These are phyloP conservation scores for Sebastes kiyomatsui DNA, from an alignment of 2,797 vertebrate genomes.

Conservation along the genomic window DNA sequence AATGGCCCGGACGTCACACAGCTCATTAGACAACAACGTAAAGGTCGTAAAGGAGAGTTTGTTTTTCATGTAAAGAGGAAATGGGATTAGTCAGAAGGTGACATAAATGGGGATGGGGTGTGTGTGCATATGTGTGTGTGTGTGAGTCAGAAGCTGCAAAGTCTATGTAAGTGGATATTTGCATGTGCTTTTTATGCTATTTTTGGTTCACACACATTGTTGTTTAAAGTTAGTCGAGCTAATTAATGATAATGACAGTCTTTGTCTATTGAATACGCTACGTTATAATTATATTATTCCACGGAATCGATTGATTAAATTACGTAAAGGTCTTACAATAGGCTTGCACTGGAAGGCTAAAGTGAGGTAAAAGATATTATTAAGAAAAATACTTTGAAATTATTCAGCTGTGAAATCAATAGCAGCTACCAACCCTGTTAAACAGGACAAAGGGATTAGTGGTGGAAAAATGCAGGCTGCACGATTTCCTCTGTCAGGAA, in stretches of 20 bases:
- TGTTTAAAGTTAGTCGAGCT: neutral
- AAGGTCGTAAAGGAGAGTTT: slow-evolving; percentile 60
- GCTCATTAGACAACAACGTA: slow-evolving; percentile 45
- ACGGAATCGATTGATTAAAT: neutral
- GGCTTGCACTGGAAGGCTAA: neutral
- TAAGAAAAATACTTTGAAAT: neutral
- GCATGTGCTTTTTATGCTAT: neutral
- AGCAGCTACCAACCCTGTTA: neutral
- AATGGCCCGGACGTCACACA: slow-evolving; percentile 60
- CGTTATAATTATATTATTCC: neutral
- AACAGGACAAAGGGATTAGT: slow-evolving; percentile 35
- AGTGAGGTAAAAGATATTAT: neutral
- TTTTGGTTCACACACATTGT: neutral
- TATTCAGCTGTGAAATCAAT: slow-evolving; percentile 5
- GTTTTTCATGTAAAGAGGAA: slow-evolving; percentile 59
- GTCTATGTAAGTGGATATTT: slow-evolving; percentile 14
- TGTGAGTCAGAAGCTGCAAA: slow-evolving; percentile 6
- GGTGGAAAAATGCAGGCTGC: slow-evolving; percentile 28
- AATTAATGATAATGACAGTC: neutral
- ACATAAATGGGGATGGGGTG: slow-evolving; percentile 23
- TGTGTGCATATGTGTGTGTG: neutral
- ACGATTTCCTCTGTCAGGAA: slow-evolving; percentile 17
- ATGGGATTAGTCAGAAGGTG: slow-evolving; percentile 63
- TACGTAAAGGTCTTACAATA: neutral
- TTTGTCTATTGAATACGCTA: neutral